Conservation (phyloP, 1,140 invertebrate species). For the Drosophila grimshawi region DNA sequence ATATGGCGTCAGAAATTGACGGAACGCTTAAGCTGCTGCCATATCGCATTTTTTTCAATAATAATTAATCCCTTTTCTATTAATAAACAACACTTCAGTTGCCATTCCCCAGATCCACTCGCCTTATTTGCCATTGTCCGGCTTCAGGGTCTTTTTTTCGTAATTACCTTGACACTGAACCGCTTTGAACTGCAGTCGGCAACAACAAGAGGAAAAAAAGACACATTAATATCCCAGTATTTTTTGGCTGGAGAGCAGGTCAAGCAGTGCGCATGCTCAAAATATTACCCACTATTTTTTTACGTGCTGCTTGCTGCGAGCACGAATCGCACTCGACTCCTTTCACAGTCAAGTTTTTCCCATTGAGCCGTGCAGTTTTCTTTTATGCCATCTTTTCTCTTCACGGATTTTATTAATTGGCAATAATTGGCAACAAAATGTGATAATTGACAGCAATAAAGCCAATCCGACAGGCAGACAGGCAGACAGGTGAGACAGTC, state of each 20-base stretch:
- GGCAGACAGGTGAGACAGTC: constrained; percentile 39
- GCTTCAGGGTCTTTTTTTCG: constrained; percentile 10
- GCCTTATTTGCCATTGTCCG: background rate
- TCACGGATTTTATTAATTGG: constrained; percentile 41
- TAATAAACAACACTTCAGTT: background rate
- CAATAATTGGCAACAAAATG: constrained; percentile 55
- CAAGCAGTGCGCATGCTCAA: constrained; percentile 37
- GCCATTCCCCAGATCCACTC: background rate
- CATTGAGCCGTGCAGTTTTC: constrained; percentile 41
- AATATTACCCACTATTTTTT: constrained; percentile 42
- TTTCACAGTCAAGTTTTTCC: constrained; percentile 53
- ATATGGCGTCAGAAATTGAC: constrained; percentile 35
- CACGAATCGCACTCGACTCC: background rate
- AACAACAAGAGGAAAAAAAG: too few relatives aligned
- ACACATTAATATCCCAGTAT: constrained; percentile 33
- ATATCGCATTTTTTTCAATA: constrained; percentile 12
- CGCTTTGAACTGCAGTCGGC: constrained; percentile 33
- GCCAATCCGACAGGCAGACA: constrained; percentile 5
- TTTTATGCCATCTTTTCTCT: constrained; percentile 4
- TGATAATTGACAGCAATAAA: constrained; percentile 38
- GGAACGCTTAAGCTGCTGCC: constrained; percentile 9
- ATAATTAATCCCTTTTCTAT: constrained; percentile 9
- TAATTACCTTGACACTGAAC: constrained; percentile 73
- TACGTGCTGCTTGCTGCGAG: constrained; percentile 1
- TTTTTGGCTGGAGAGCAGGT: background rate